These are phyloP conservation scores for Magallana gigas DNA, from an alignment of 1,140 invertebrate genomes.

Conservation along the genomic window DNA sequence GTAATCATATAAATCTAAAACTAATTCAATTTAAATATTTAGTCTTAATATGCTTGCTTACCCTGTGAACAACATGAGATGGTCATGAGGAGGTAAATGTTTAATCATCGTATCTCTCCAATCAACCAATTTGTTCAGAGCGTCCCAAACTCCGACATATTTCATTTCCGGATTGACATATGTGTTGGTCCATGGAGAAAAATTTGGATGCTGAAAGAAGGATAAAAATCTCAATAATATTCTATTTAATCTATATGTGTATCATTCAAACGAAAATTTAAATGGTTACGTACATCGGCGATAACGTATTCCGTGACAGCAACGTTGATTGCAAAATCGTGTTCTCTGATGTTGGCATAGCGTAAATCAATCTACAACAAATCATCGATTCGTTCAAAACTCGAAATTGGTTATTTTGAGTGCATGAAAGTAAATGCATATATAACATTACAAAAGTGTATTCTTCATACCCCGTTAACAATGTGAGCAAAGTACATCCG, in stretches of 20 bases:
- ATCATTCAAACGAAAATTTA: too few relatives aligned
- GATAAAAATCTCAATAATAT: neutral
- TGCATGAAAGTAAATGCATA: neutral
- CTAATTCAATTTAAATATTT: too few relatives aligned
- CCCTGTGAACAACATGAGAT: constrained; percentile 58
- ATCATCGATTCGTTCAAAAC: too few relatives aligned
- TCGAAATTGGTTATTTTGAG: too few relatives aligned
- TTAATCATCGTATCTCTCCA: constrained; percentile 43
- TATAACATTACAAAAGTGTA: neutral
- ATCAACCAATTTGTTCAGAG: constrained; percentile 40
- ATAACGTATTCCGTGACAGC: constrained; percentile 52
- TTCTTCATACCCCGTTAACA: constrained; percentile 59
- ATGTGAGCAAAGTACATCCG: constrained; percentile 63
- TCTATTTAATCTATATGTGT: too few relatives aligned
- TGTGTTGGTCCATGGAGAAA: constrained; percentile 41
- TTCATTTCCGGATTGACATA: neutral
- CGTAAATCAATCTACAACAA: constrained; percentile 52
- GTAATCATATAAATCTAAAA: too few relatives aligned
- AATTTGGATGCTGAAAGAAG: constrained; percentile 42
- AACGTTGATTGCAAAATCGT: constrained; percentile 49
- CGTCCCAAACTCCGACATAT: constrained; percentile 40
- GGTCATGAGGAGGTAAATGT: constrained; percentile 50
- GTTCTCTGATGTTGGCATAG: constrained; percentile 46
- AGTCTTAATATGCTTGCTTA: neutral
- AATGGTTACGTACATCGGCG: constrained; percentile 53